These are phyloP conservation scores for Nothocercus julius DNA, from an alignment of 2,113 vertebrate species.

Conservation along the genomic window DNA sequence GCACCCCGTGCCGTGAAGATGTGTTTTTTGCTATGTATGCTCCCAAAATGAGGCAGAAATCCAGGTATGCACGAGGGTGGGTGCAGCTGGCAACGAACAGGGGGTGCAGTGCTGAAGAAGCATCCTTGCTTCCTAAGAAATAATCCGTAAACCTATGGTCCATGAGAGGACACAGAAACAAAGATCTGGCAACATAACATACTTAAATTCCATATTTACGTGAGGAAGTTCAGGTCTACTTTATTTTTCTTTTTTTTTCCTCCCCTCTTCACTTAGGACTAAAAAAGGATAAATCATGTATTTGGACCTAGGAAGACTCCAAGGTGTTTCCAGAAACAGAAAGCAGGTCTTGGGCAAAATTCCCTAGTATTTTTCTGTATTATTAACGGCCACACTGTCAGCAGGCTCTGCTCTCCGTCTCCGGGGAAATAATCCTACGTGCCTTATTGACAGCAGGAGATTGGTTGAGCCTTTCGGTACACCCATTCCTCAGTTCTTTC, in stretches of 20 bases:
- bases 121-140: background rate
- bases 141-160: background rate
- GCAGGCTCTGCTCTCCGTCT: background rate
- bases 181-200: background rate
- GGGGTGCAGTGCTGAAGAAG: background rate
- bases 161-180: background rate
- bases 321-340: conserved; percentile 41
- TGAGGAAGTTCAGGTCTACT: background rate
- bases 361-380: background rate
- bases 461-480: background rate
- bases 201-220: background rate
- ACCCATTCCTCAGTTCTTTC: background rate
- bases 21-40: background rate
- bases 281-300: background rate
- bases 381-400: background rate
- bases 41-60: background rate
- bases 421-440: conserved; percentile 15
- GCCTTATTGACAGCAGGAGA: background rate
- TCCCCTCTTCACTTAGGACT: background rate
- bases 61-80: fast-evolving
- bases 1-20: background rate
- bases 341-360: background rate
- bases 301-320: background rate
- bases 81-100: background rate
- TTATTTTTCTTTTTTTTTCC: background rate